Base-by-base conservation (phyloP, 2,888 invertebrate species). In the Mythimna albipuncta region DNA sequence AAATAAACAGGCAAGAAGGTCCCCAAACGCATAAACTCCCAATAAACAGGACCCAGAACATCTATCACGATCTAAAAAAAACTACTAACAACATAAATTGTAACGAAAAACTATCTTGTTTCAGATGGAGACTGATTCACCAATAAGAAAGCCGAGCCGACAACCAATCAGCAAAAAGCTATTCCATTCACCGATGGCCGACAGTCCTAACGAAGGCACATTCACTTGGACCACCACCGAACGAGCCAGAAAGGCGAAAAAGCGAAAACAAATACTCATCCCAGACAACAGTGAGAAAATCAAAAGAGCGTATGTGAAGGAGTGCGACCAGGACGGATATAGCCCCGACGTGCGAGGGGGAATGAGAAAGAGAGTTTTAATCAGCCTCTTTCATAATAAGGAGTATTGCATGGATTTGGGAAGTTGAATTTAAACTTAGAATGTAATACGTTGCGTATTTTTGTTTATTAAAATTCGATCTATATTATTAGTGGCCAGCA, bases 61-160 rank as follows among this genome's bases (percentile, higher is more conserved):
- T 81, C 41, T 64, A 71, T 72, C 81, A 69, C 72, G 59, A 64
- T 66, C 62, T 73, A 54, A 71, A 62, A 26, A 57, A 69, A 44
- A 66, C 68, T 65, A 58, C 69, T 68, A 57, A 47, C 59, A 74
- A 71, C 62, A 81, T 76, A 75, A 82, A 70, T 69, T 64, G 26
- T 70, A 55, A 78, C 41, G 59, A 64, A 76, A 77, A 64, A 55
- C 75, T 76, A 81, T 66, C 44, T 83, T 85, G n/a, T 68, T 83
- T 87, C 91, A 95, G 94, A 94, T 94, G 92, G 94, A 93, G 82
- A 93, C 91, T 2, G 92, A 93, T 66, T 95, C 95, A 0, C 95
- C 95, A 55, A 82, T 94, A 44, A 90, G 93, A 73, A 93, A 93
- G 76, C 90, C 89, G n/a, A 90, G 85, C 69, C 82, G 91, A 16